Percentiles rank a stretch among this genome's conserved stretches.
Evolutionary conservation across 1,140 invertebrate genomes (phyloP).

Genomic region (Capitella teleta): DNA sequence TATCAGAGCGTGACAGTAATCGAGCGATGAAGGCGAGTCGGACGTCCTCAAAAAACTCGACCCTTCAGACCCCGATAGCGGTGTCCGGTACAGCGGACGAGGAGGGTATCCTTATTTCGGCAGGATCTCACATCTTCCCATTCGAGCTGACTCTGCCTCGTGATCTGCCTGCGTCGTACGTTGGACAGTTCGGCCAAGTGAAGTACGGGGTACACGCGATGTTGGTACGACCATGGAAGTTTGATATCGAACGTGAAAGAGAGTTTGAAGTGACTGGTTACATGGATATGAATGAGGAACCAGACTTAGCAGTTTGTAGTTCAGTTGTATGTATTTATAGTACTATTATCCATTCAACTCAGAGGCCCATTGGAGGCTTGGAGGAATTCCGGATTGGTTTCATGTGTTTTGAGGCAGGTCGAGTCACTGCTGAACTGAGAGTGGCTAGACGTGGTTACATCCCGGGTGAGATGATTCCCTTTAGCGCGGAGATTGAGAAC

Average conservation of each 20-base stretch:
- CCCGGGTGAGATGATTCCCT: neutral
- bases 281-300: slow-evolving; percentile 28
- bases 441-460: slow-evolving; percentile 1
- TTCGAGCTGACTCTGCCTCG: slow-evolving; percentile 44
- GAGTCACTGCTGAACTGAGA: neutral
- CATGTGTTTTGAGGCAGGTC: neutral
- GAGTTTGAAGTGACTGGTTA: slow-evolving; percentile 29
- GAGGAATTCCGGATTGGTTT: slow-evolving; percentile 1
- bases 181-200: slow-evolving; percentile 41
- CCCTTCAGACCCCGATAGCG: too few species aligned
- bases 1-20: too few species aligned
- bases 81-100: too few species aligned
- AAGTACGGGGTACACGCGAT: slow-evolving; percentile 41
- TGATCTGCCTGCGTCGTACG: slow-evolving; percentile 43
- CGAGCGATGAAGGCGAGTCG: too few species aligned
- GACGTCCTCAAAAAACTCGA: too few species aligned
- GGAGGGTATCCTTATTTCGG: neutral
- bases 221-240: slow-evolving; percentile 34
- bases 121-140: slow-evolving; percentile 26
- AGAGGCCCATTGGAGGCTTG: neutral
- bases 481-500: slow-evolving; percentile 1
- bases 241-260: slow-evolving; percentile 22
- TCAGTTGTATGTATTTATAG: neutral
- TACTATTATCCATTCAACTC: neutral
- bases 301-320: slow-evolving; percentile 7